A percentile compares a stretch with the other conserved stretches of the same genome.
phyloP scores from a whole-genome alignment of 2,888 invertebrate species.

The Cylloceria caligata region DNA sequence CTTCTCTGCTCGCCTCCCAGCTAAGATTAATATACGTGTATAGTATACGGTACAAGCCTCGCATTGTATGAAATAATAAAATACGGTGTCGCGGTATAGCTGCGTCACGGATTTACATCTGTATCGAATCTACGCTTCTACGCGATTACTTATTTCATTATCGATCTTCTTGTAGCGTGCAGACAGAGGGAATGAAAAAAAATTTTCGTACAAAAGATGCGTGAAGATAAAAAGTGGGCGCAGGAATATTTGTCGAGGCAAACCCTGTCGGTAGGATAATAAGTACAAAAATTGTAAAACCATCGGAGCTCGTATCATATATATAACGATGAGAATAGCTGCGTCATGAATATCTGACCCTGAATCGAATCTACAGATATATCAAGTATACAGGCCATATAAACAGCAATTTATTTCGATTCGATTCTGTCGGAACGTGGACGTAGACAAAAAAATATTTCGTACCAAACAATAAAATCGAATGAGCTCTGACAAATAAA shows the following conservation, averaged over 20 bases:
- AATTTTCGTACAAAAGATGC: constrained; percentile 53
- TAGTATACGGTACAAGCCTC: neutral
- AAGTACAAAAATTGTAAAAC: constrained; percentile 52
- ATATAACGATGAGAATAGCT: constrained; percentile 51
- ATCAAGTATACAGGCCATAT: neutral
- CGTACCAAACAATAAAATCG: neutral
- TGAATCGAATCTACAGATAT: constrained; percentile 43
- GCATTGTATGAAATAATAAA: neutral
- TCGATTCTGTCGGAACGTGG: constrained; percentile 8
- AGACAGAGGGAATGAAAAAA: constrained; percentile 23
- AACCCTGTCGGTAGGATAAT: constrained; percentile 31
- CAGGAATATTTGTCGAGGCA: constrained; percentile 26
- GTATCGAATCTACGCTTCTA: constrained; percentile 49
- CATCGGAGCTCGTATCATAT: neutral
- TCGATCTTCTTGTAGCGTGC: neutral
- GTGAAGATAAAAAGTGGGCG: constrained; percentile 45
- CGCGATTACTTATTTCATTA: constrained; percentile 35
- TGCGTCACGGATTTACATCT: constrained; percentile 61
- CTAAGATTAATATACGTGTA: neutral
- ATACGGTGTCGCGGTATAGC: constrained; percentile 30
- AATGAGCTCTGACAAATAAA: neutral
- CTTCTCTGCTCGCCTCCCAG: constrained; percentile 6
- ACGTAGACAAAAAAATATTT: constrained; percentile 25
- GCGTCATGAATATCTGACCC: constrained; percentile 58
- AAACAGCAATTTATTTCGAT: constrained; percentile 33